phyloP scores from a whole-genome alignment of 2,797 vertebrate genomes.

The Notamacropus eugenii region DNA sequence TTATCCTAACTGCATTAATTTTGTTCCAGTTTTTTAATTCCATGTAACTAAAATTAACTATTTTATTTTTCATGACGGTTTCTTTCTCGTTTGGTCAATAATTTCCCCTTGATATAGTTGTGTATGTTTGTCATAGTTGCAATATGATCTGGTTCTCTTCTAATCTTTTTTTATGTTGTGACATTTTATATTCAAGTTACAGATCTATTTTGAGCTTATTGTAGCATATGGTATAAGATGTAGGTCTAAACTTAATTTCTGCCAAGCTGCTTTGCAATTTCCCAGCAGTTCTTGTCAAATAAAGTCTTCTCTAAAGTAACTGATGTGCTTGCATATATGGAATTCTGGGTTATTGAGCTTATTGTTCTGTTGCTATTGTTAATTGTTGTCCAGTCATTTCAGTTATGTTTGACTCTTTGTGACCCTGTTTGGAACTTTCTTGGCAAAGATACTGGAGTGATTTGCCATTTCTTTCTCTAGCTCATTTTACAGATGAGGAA shows the following conservation, averaged over 20 bases:
- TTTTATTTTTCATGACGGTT: not conserved
- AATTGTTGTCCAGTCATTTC: not conserved
- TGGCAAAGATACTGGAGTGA: not conserved
- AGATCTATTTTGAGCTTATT: not conserved
- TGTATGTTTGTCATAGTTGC: not conserved
- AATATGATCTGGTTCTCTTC: not conserved
- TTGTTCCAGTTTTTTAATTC: not conserved
- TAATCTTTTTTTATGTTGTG: not conserved
- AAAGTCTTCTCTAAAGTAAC: not conserved
- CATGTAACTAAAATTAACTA: not conserved
- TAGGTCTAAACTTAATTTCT: not conserved
- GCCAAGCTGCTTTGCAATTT: not conserved
- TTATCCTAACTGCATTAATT: not conserved
- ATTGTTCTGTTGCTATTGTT: not conserved
- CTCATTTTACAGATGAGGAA: not conserved
- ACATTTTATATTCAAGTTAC: not conserved
- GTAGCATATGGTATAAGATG: not conserved
- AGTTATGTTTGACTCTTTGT: not conserved
- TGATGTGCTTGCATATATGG: not conserved
- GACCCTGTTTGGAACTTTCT: not conserved
- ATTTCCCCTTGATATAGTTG: not conserved
- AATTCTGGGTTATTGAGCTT: not conserved
- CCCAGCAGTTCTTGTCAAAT: not conserved
- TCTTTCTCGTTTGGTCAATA: not conserved
- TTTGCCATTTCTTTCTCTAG: not conserved